Evolutionary conservation across 2,888 invertebrate genomes (phyloP).

Genomic region (Adelphocoris suturalis): DNA sequence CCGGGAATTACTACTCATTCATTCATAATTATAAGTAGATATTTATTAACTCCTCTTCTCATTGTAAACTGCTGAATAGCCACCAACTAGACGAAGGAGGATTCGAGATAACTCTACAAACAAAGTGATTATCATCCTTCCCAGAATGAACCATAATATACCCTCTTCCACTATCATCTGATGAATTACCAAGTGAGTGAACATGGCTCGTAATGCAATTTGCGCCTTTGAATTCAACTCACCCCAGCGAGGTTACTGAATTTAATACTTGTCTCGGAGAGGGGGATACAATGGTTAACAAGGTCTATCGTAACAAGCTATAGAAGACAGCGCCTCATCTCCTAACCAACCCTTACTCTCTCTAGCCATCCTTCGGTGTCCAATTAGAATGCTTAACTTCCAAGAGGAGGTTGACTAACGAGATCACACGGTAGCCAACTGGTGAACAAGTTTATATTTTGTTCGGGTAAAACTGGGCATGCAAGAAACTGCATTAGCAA

Average conservation of each 20-base stretch:
- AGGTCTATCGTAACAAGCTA: constrained; percentile 33
- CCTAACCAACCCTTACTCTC: not conserved
- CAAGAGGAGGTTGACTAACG: constrained; percentile 45
- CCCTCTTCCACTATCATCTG: too few relatives aligned
- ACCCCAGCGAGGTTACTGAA: not conserved
- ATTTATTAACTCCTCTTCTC: too few relatives aligned
- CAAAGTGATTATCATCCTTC: too few relatives aligned
- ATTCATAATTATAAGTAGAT: too few relatives aligned
- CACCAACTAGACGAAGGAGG: too few relatives aligned
- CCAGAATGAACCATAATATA: too few relatives aligned
- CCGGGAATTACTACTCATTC: too few relatives aligned
- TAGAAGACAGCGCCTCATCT: constrained; percentile 6
- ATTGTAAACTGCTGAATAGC: too few relatives aligned
- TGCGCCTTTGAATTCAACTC: not conserved
- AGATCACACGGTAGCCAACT: constrained; percentile 58
- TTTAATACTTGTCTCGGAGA: not conserved
- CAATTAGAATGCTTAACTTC: constrained; percentile 55
- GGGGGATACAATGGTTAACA: constrained; percentile 34
- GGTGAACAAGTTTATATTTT: constrained; percentile 48
- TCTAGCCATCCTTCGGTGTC: not conserved
- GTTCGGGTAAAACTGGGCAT: constrained; percentile 15
- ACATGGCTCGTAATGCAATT: too few relatives aligned
- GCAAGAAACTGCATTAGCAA: constrained; percentile 54
- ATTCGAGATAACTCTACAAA: too few relatives aligned
- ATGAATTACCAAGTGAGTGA: too few relatives aligned